These are phyloP conservation scores for Sebastes oblongus DNA, from an alignment of 2,797 vertebrate species.

Conservation along the genomic window DNA sequence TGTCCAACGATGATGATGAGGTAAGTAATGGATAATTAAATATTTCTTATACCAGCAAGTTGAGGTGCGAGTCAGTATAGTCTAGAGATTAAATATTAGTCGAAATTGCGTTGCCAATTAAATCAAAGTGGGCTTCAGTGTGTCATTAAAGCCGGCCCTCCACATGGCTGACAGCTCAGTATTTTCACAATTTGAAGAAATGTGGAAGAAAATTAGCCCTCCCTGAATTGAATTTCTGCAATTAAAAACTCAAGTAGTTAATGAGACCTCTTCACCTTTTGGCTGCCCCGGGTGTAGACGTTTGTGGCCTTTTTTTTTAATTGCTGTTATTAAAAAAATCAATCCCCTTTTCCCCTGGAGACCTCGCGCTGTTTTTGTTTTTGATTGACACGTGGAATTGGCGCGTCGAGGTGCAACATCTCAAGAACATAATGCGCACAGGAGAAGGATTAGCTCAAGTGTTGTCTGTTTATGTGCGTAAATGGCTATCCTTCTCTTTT, in stretches of 20 bases:
- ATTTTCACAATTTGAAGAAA: conserved; percentile 83
- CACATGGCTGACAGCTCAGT: conserved; percentile 50
- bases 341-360: conserved; percentile 70
- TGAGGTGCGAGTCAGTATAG: not conserved
- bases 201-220: conserved; percentile 76
- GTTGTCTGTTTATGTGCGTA: conserved; percentile 77
- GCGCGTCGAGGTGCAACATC: conserved; percentile 59
- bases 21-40: conserved; percentile 71
- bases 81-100: conserved; percentile 10
- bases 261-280: conserved; percentile 88
- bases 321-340: conserved; percentile 90
- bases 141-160: conserved; percentile 36
- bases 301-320: conserved; percentile 87
- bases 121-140: conserved; percentile 30
- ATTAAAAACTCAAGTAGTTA: conserved; percentile 89
- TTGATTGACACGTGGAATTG: conserved; percentile 83
- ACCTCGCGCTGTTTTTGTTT: conserved; percentile 60
- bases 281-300: conserved; percentile 77
- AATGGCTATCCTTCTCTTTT: conserved; percentile 74
- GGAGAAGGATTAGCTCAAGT: conserved; percentile 74
- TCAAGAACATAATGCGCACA: conserved; percentile 75
- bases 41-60: not conserved
- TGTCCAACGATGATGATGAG: conserved; percentile 84
- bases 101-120: conserved; percentile 55
- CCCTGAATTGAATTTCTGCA: conserved; percentile 74